Percentiles rank a stretch among this genome's conserved stretches.
These are phyloP conservation scores for Plodia interpunctella DNA, from an alignment of 1,140 invertebrate species.

Conservation along the genomic window DNA sequence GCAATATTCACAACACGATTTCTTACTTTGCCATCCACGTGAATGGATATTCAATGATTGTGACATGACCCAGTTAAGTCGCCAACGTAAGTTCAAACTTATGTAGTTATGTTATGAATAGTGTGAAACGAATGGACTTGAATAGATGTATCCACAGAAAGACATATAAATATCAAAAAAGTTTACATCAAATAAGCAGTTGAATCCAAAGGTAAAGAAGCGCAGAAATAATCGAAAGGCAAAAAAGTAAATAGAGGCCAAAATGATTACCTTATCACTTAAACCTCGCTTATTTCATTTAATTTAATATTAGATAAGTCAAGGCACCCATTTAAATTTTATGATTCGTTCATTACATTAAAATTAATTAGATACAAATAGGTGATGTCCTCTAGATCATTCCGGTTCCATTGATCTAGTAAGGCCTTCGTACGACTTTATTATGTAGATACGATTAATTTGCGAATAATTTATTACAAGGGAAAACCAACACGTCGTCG, in stretches of 20 bases:
- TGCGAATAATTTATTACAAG: not conserved
- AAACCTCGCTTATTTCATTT: no score
- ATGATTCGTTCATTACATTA: no score
- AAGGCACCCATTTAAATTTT: no score
- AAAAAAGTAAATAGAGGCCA: no score
- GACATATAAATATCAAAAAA: not conserved
- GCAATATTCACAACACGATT: slow-evolving; percentile 12
- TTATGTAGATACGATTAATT: not conserved
- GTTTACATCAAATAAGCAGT: no score
- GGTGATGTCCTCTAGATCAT: no score
- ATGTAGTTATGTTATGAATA: not conserved
- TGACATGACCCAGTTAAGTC: slow-evolving; percentile 30
- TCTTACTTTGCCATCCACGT: slow-evolving; percentile 16
- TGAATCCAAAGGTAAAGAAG: no score
- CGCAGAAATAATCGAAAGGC: no score
- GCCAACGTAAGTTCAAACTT: not conserved
- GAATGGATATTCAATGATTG: slow-evolving; percentile 36
- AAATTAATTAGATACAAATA: no score
- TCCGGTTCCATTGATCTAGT: no score
- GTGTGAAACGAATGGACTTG: not conserved
- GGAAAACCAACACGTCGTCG: not conserved
- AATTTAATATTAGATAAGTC: no score
- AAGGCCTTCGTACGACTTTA: not conserved
- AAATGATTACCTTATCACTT: no score
- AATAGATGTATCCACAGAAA: not conserved